A percentile compares a stretch with the other conserved stretches of the same genome.
phyloP scores from a whole-genome alignment of 2,888 invertebrate genomes.

The Colletes collaris region DNA sequence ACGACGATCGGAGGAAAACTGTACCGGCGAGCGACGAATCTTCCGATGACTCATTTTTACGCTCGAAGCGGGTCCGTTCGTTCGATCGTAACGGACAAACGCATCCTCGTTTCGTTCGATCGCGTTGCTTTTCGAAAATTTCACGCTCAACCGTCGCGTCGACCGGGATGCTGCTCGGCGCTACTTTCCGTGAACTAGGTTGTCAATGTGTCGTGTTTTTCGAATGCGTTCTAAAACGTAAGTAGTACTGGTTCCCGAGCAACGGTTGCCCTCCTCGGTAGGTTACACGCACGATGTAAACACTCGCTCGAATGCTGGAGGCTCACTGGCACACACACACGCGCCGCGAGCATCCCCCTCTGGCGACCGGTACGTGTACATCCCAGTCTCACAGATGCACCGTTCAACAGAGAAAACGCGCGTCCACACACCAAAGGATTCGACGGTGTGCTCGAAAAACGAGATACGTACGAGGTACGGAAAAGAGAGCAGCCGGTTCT shows the following conservation, averaged over 20 bases:
- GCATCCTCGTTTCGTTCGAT: slow-evolving; percentile 23
- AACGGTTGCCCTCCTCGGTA: slow-evolving; percentile 28
- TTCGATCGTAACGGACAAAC: background rate
- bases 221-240: slow-evolving; percentile 24
- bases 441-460: slow-evolving; percentile 46
- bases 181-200: slow-evolving; percentile 11
- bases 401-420: slow-evolving; percentile 15
- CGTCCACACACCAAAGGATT: slow-evolving; percentile 9
- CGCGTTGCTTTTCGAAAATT: slow-evolving; percentile 24
- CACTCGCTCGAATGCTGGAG: slow-evolving; percentile 59
- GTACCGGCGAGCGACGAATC: background rate
- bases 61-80: background rate
- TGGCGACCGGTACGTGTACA: slow-evolving; percentile 7
- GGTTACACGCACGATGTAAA: slow-evolving; percentile 51
- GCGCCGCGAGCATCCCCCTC: slow-evolving; percentile 32
- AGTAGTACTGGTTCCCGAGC: slow-evolving; percentile 23
- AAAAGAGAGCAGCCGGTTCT: slow-evolving; percentile 59
- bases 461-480: slow-evolving; percentile 48
- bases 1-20: background rate
- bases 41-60: slow-evolving; percentile 10
- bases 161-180: background rate
- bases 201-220: slow-evolving; percentile 23
- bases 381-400: slow-evolving; percentile 21
- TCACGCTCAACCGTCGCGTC: background rate
- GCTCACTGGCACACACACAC: slow-evolving; percentile 32